Conservation (phyloP, 2,888 invertebrate genomes). For the Acronicta alni region DNA sequence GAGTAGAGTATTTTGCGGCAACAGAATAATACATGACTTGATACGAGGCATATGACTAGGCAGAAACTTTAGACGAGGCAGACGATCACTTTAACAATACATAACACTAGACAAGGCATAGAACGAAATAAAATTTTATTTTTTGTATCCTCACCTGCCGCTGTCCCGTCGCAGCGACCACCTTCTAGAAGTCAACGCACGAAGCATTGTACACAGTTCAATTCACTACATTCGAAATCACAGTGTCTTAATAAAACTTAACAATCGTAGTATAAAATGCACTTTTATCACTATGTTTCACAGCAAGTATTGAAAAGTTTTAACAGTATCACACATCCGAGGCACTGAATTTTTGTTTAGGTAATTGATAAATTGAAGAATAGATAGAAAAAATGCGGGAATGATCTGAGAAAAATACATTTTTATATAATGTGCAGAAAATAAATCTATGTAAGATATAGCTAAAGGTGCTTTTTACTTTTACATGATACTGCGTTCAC, state of each 20-base stretch:
- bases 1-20: too few relatives aligned
- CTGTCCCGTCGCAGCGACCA: constrained; percentile 87
- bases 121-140: background rate
- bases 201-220: constrained; percentile 74
- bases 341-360: constrained; percentile 41
- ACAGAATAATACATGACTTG: background rate
- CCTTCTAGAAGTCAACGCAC: constrained; percentile 82
- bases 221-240: constrained; percentile 56
- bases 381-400: constrained; percentile 12
- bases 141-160: constrained; percentile 76
- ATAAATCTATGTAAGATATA: background rate
- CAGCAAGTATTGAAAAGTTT: constrained; percentile 19
- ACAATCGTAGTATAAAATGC: constrained; percentile 43
- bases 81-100: background rate
- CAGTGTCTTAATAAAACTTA: constrained; percentile 37
- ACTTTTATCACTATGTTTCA: constrained; percentile 50
- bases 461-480: background rate
- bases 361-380: background rate
- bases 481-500: background rate
- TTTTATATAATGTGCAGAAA: background rate
- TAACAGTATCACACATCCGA: constrained; percentile 50
- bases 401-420: constrained; percentile 14
- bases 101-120: background rate
- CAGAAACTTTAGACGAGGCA: background rate
- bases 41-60: too few relatives aligned